phyloP scores from a whole-genome alignment of 2,797 vertebrate species.

The Pseudochirops corinnae region DNA sequence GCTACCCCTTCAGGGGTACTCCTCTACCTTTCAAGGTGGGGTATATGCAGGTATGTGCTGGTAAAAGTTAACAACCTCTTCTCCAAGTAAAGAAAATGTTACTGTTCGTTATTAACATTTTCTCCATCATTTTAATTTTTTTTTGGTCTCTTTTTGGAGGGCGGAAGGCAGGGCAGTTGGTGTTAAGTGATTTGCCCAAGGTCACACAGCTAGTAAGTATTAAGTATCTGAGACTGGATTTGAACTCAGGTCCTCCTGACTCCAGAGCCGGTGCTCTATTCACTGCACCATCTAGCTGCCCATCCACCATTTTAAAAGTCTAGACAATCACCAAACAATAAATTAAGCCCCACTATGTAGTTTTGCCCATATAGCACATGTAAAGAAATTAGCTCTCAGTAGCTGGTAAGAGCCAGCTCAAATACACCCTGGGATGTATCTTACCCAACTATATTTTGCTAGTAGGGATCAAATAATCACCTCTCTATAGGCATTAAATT shows the following conservation, averaged over 20 bases:
- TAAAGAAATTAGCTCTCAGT: neutral
- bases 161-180: too few species aligned
- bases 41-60: neutral
- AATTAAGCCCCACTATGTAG: neutral
- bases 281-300: too few species aligned
- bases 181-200: too few species aligned
- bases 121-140: neutral
- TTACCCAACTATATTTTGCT: neutral
- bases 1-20: neutral
- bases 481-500: neutral
- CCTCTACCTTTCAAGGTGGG: neutral
- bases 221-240: too few species aligned
- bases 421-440: neutral
- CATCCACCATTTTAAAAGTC: neutral
- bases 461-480: neutral
- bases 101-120: neutral
- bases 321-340: neutral
- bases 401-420: neutral
- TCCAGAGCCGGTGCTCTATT: too few species aligned
- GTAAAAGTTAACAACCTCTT: neutral
- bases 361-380: neutral
- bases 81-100: neutral
- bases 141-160: too few species aligned
- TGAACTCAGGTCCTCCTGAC: too few species aligned
- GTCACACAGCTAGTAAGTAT: too few species aligned